Conservation (phyloP, 2,888 invertebrate genomes). For the Xestoiulus laeticollis region DNA sequence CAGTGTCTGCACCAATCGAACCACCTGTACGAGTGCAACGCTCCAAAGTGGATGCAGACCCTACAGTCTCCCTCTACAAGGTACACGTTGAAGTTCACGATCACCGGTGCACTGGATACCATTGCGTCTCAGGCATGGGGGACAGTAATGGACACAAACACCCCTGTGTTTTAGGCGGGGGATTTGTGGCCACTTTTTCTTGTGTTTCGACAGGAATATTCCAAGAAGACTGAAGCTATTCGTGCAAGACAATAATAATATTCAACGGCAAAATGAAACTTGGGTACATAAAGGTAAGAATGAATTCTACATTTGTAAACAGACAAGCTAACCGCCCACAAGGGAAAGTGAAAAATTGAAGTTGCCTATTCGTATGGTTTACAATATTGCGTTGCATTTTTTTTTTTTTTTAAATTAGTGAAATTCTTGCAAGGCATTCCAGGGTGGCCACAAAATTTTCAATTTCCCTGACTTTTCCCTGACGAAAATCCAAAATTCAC, state of each 20-base stretch:
- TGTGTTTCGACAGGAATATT: neutral
- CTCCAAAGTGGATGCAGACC: neutral
- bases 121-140: neutral
- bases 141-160: conserved; percentile 5
- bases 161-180: neutral
- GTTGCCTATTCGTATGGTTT: too few species aligned
- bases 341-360: neutral
- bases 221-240: neutral
- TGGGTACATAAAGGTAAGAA: neutral
- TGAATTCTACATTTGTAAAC: neutral
- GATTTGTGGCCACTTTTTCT: neutral
- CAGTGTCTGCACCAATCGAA: neutral
- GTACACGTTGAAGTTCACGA: conserved; percentile 18
- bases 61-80: neutral
- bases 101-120: neutral
- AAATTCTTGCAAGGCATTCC: too few species aligned
- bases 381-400: too few species aligned
- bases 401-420: too few species aligned
- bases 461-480: too few species aligned
- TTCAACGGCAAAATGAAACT: neutral
- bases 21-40: conserved; percentile 28
- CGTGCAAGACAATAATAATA: neutral
- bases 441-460: too few species aligned
- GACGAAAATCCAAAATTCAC: too few species aligned
- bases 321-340: neutral